Conservation (phyloP, 2,113 vertebrate species). For the Nipponia nippon region DNA sequence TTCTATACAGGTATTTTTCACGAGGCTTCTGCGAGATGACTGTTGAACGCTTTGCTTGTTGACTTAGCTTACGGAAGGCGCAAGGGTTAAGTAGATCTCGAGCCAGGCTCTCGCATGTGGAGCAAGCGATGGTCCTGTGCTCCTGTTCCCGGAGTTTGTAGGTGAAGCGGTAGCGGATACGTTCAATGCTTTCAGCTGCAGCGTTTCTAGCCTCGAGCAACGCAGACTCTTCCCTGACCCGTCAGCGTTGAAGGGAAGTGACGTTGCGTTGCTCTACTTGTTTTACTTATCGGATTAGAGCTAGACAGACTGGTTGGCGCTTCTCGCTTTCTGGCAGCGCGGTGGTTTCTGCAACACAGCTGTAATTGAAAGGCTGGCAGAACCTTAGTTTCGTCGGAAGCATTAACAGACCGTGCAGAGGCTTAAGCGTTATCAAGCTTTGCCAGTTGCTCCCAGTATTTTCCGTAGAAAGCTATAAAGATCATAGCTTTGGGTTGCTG, state of each 20-base stretch:
- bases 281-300: background rate
- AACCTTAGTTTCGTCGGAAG: background rate
- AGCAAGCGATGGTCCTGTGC: background rate
- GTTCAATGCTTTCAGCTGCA: background rate
- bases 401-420: background rate
- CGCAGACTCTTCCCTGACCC: background rate
- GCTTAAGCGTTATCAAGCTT: background rate
- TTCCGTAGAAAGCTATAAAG: background rate
- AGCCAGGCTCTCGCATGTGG: rapidly evolving
- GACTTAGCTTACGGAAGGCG: background rate
- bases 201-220: background rate
- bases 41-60: conserved; percentile 10
- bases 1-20: conserved; percentile 67
- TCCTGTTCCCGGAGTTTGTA: rapidly evolving
- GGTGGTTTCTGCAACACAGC: background rate
- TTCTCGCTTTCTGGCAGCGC: rapidly evolving
- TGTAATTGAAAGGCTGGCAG: background rate
- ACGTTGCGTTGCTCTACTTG: background rate
- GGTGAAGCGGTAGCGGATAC: rapidly evolving
- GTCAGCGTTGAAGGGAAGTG: rapidly evolving
- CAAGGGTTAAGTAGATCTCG: background rate
- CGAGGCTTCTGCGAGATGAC: background rate
- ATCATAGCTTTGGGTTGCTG: background rate
- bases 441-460: background rate
- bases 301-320: background rate